Percentiles rank a stretch among this genome's conserved stretches.
Evolutionary conservation across 2,113 vertebrate genomes (phyloP).

Genomic region (Chionis minor): DNA sequence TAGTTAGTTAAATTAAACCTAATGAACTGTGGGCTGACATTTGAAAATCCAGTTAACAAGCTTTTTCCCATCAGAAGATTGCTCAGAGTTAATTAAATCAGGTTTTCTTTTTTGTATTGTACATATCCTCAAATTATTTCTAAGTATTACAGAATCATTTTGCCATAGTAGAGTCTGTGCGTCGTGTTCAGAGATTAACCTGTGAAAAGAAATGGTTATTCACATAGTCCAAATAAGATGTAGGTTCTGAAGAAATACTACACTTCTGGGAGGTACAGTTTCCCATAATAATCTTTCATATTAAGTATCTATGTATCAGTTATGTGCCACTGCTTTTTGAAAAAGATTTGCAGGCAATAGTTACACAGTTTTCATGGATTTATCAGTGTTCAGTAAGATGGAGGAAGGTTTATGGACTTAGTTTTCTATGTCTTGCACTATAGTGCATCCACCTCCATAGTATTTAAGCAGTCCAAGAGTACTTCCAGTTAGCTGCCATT

Average conservation of each 20-base stretch:
- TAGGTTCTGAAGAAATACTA: background rate
- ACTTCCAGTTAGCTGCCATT: background rate
- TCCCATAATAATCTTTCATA: background rate
- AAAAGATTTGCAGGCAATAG: background rate
- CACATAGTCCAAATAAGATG: constrained; percentile 21
- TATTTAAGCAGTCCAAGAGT: background rate
- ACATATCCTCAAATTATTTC: constrained; percentile 42
- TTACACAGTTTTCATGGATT: background rate
- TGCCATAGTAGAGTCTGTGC: background rate
- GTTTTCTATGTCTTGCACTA: background rate
- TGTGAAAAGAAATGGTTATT: background rate
- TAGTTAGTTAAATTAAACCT: constrained; percentile 60
- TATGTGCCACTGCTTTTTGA: too few species aligned
- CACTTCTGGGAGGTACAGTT: background rate
- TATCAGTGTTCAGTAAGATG: background rate
- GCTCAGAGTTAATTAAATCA: constrained; percentile 55
- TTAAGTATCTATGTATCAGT: background rate
- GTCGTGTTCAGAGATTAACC: background rate
- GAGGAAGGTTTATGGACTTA: background rate
- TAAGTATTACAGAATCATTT: constrained; percentile 23
- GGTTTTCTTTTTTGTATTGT: constrained; percentile 7
- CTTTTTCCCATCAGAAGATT: constrained; percentile 37
- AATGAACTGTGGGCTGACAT: constrained; percentile 49
- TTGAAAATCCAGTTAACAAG: constrained; percentile 60
- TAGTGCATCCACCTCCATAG: background rate